Percentiles rank a stretch among this genome's conserved stretches.
Conservation (phyloP, 2,888 invertebrate genomes). For the Eurytoma californica region DNA sequence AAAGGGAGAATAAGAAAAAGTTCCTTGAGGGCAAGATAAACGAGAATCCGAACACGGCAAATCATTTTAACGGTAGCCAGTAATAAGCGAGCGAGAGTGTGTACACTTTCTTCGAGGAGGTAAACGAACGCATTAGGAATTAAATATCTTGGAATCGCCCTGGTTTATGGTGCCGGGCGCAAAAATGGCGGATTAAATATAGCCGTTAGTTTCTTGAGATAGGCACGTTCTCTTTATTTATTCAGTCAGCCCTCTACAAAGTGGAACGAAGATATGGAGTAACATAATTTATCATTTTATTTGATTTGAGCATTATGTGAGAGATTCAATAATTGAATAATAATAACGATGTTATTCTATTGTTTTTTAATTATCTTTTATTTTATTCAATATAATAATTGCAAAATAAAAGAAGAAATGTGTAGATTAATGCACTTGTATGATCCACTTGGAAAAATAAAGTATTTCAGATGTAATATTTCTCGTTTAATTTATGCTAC, state of each 20-base stretch:
- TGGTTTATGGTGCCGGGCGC: not conserved
- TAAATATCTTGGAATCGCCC: not conserved
- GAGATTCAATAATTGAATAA: too few relatives aligned
- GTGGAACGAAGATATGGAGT: not conserved
- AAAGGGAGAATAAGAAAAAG: not conserved
- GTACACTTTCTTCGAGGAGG: not conserved
- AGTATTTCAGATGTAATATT: too few relatives aligned
- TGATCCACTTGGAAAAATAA: too few relatives aligned
- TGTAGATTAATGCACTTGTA: too few relatives aligned
- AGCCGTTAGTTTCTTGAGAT: not conserved
- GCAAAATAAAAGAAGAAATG: too few relatives aligned
- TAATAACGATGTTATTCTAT: too few relatives aligned
- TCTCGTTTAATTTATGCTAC: too few relatives aligned
- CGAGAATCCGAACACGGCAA: constrained; percentile 17
- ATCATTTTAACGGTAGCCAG: not conserved
- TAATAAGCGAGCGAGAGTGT: not conserved
- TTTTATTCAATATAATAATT: too few relatives aligned
- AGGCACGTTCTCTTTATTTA: not conserved
- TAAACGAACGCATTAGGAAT: not conserved
- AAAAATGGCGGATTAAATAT: not conserved
- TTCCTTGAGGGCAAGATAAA: not conserved
- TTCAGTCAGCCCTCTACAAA: not conserved
- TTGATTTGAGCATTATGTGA: too few relatives aligned
- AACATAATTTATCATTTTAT: too few relatives aligned
- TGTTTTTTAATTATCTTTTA: too few relatives aligned